Percentiles rank a stretch among this genome's conserved stretches.
Evolutionary conservation across 2,888 invertebrate species (phyloP).

Genomic region (Cephus runcator): DNA sequence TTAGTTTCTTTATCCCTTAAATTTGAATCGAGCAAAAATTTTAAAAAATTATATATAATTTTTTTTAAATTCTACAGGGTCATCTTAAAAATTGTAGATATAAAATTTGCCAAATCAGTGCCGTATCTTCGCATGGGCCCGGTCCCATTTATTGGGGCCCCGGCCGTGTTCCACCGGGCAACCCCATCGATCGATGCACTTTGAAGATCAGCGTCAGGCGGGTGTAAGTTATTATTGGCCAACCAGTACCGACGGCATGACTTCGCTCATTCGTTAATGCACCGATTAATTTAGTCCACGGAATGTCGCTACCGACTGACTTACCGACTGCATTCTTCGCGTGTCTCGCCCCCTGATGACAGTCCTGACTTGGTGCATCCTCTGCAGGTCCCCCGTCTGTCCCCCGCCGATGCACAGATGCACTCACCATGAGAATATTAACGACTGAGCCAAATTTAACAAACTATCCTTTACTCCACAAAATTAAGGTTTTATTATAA

Average conservation of each 20-base stretch:
- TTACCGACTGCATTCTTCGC: constrained; percentile 21
- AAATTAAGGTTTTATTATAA: background rate
- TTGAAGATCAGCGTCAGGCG: constrained; percentile 25
- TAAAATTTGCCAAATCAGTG: background rate
- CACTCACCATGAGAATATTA: background rate
- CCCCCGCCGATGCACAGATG: background rate
- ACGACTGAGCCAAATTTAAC: background rate
- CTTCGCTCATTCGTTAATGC: constrained; percentile 42
- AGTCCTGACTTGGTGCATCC: background rate
- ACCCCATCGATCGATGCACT: constrained; percentile 26
- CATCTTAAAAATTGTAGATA: background rate
- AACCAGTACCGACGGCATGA: constrained; percentile 2
- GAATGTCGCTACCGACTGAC: constrained; percentile 26
- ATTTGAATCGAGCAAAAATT: background rate
- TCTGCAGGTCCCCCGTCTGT: background rate
- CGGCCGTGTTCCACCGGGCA: background rate
- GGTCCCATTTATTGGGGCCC: background rate
- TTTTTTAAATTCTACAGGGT: background rate
- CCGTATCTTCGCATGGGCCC: background rate
- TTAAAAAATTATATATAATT: background rate
- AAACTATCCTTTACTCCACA: background rate
- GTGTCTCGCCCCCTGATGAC: background rate
- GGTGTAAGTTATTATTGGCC: constrained; percentile 25
- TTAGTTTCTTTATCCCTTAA: too few relatives aligned
- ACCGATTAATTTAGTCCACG: constrained; percentile 35